Base-by-base conservation (phyloP, 2,888 invertebrate genomes). In the Reticulitermes lucifugus region DNA sequence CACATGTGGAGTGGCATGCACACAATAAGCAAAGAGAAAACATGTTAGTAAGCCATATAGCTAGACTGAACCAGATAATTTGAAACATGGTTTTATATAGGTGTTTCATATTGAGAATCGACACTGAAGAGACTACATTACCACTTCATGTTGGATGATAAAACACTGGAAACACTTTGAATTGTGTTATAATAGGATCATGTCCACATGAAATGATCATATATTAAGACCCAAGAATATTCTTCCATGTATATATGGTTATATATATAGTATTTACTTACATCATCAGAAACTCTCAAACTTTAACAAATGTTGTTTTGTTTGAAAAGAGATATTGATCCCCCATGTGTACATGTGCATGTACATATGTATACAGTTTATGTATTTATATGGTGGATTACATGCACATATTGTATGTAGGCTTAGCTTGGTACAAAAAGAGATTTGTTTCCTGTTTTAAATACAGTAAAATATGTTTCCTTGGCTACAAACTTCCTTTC, bases 401-500 rank as follows among this genome's bases (percentile, higher is more conserved):
- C 81, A 81, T 81, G 81, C 81, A 65, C 80, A 80, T 80, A 80
- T n/a, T 59, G 80, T 80, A 80, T 59, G 80, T 80, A 80, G 60
- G 80, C 35, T 81, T 81, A 81, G 81, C 81, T 81, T 81, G 81
- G 81, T 81, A 81, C n/a, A 81, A 81, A 65, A 81, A 81, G 22
- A 65, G 41, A 65, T 35, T 60, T 85, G 77, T 83, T 81, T 83
- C 83, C 70, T 83, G 84, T 81, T 83, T 73, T 79, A 84, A 84
- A 79, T 86, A 77, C 82, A 84, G 84, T 84, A 79, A 84, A 83
- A 71, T 80, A 71, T 83, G 83, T 85, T 86, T 85, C 84, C 83
- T 86, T 85, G 86, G 85, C 83, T 84, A 85, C 73, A 86, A 85
- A 81, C 85, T 87, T 87, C 84, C 79, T 80, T 84, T 83, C 86